These are phyloP conservation scores for Thalassaphorura encarpata DNA, from an alignment of 1,140 invertebrate genomes.

Conservation along the genomic window DNA sequence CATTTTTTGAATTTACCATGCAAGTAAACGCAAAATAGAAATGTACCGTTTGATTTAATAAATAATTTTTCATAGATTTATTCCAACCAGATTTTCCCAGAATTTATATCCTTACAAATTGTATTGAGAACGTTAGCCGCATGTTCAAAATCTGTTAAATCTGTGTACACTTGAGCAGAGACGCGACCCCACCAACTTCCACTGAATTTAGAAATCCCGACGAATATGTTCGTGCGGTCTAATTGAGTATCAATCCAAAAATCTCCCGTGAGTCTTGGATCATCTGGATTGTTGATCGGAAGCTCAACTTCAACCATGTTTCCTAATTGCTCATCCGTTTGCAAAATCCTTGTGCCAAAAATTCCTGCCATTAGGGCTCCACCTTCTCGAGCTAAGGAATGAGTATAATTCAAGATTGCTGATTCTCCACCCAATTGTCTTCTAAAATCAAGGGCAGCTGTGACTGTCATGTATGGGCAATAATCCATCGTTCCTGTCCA, in stretches of 20 bases:
- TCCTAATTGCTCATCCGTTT: constrained; percentile 22
- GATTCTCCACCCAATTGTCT: constrained; percentile 8
- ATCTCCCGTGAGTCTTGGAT: not conserved
- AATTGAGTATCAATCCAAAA: constrained; percentile 4
- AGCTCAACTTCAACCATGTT: constrained; percentile 19
- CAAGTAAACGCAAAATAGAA: too few relatives aligned
- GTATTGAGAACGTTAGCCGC: not conserved
- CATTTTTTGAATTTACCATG: too few relatives aligned
- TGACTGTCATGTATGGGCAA: constrained; percentile 15
- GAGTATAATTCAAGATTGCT: constrained; percentile 7
- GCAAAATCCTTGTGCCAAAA: constrained; percentile 13
- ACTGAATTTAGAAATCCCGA: constrained; percentile 3
- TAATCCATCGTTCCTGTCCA: constrained; percentile 29
- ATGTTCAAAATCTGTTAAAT: constrained; percentile 12
- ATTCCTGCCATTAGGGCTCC: constrained; percentile 2
- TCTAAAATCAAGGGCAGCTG: constrained; percentile 19
- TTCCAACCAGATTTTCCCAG: too few relatives aligned
- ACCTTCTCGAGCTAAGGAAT: not conserved
- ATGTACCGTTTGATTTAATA: too few relatives aligned
- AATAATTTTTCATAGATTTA: too few relatives aligned
- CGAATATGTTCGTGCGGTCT: not conserved
- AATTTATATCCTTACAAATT: constrained; percentile 14
- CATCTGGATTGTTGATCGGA: constrained; percentile 12
- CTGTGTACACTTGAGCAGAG: constrained; percentile 19
- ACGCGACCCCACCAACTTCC: constrained; percentile 9